Evolutionary conservation across 2,797 vertebrate species (phyloP).

Genomic region (Enteromius argenteus): DNA sequence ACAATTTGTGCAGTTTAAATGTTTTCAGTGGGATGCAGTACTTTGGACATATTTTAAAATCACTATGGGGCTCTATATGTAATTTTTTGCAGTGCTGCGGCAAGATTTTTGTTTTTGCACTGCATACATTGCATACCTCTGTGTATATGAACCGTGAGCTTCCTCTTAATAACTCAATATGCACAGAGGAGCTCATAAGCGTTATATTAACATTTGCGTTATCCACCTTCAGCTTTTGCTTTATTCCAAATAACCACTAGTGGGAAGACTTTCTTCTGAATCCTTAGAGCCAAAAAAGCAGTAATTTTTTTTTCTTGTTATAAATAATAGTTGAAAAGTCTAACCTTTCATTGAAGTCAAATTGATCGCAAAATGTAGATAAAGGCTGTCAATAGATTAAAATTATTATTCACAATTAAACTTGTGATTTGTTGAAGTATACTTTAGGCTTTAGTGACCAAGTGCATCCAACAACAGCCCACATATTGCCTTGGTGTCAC

Average conservation of each 20-base stretch:
- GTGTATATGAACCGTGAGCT: conserved; percentile 30
- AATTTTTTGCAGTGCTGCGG: background rate
- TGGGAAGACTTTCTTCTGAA: background rate
- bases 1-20: conserved; percentile 16
- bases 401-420: background rate
- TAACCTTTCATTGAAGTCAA: conserved; percentile 26
- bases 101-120: background rate
- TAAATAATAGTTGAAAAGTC: background rate
- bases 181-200: conserved; percentile 15
- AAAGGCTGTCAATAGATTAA: background rate
- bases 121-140: background rate
- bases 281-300: background rate
- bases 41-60: conserved; percentile 17
- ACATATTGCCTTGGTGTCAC: background rate
- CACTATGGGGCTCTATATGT: conserved; percentile 1
- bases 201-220: background rate
- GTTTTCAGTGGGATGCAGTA: conserved; percentile 8
- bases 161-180: conserved; percentile 23
- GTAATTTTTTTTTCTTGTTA: background rate
- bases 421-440: background rate
- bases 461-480: background rate
- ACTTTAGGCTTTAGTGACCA: background rate
- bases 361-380: background rate
- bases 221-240: background rate
- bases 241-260: background rate